These are phyloP conservation scores for Cepaea hortensis DNA, from an alignment of 2,888 invertebrate species.

Conservation along the genomic window DNA sequence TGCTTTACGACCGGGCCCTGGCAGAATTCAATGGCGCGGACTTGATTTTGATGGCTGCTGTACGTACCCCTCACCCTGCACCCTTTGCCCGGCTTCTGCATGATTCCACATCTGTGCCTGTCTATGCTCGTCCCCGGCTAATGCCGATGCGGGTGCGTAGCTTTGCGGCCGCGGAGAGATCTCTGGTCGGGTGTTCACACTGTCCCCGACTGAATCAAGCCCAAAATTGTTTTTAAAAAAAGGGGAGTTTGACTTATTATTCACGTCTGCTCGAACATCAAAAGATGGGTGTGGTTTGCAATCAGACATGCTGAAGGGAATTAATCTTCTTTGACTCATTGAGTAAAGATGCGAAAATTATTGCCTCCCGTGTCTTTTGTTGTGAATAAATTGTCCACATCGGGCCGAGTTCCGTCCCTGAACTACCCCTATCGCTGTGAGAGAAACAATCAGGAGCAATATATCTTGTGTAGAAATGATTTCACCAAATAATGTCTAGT, in stretches of 20 bases:
- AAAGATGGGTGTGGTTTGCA: neutral
- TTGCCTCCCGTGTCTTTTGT: constrained; percentile 28
- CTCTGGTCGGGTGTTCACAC: neutral
- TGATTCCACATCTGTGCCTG: constrained; percentile 33
- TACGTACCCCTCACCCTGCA: neutral
- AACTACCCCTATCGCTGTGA: constrained; percentile 24
- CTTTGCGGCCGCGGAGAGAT: neutral
- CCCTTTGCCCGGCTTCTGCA: constrained; percentile 19
- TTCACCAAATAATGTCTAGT: neutral
- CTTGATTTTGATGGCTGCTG: constrained; percentile 38
- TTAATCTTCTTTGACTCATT: constrained; percentile 45
- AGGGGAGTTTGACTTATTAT: neutral
- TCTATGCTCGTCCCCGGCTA: constrained; percentile 28
- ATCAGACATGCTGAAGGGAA: constrained; percentile 27
- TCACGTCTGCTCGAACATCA: neutral
- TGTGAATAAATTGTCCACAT: constrained; percentile 25
- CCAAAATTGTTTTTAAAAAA: neutral
- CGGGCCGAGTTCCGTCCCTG: neutral
- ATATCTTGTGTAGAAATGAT: constrained; percentile 9
- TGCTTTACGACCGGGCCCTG: constrained; percentile 26
- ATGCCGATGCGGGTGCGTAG: constrained; percentile 27
- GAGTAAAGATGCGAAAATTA: constrained; percentile 41
- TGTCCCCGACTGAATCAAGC: neutral
- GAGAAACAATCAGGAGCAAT: neutral
- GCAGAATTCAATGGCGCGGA: constrained; percentile 29